Evolutionary conservation across 2,888 invertebrate genomes (phyloP).

Genomic region (Elmis aenea): DNA sequence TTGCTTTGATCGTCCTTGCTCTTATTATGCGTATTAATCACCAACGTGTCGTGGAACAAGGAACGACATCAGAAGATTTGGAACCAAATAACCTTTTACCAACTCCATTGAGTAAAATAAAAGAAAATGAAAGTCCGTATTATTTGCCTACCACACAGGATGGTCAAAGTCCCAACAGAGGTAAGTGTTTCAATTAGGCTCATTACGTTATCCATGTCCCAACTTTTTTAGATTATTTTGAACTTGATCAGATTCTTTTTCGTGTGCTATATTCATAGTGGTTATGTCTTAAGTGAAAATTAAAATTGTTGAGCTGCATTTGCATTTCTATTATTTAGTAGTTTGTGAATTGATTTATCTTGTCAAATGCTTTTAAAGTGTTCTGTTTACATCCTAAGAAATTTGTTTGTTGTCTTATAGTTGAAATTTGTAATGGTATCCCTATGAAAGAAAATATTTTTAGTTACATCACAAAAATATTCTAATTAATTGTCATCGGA

Average conservation of each 20-base stretch:
- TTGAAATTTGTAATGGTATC: no score
- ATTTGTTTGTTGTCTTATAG: no score
- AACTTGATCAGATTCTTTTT: not conserved
- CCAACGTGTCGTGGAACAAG: constrained; percentile 55
- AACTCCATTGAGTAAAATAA: constrained; percentile 68
- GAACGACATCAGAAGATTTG: constrained; percentile 49
- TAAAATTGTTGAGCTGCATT: no score
- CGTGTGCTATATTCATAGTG: not conserved
- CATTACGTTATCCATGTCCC: not conserved
- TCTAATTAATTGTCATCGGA: no score
- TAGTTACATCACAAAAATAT: no score
- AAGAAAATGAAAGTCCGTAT: constrained; percentile 53
- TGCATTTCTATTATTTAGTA: no score
- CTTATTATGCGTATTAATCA: constrained; percentile 70
- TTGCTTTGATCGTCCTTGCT: constrained; percentile 69
- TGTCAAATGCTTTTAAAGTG: no score
- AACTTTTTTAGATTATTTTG: not conserved
- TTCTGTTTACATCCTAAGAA: no score
- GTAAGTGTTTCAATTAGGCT: no score
- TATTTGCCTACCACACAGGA: constrained; percentile 52
- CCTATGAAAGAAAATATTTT: no score
- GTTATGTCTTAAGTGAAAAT: constrained; percentile 2
- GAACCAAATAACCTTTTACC: constrained; percentile 53
- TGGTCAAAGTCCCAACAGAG: constrained; percentile 62
- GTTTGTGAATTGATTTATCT: no score